Evolutionary conservation across 2,797 vertebrate species (phyloP).

Genomic region (Onychomys leucogaster): DNA sequence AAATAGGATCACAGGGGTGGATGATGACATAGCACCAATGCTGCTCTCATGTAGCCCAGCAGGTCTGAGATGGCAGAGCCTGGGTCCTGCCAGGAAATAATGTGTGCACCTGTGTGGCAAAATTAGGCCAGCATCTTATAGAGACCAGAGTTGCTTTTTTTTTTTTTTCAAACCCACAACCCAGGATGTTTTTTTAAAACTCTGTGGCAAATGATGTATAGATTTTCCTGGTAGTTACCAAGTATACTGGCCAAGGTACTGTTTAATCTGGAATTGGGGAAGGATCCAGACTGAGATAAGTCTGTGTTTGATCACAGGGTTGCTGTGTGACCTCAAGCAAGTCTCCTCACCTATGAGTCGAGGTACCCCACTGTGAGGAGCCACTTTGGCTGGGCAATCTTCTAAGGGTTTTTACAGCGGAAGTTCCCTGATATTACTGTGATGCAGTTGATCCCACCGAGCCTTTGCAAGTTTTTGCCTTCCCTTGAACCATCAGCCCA

Average conservation of each 20-base stretch:
- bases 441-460: not conserved
- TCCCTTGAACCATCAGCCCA: not conserved
- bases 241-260: not conserved
- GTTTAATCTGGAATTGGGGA: not conserved
- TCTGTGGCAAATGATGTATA: slow-evolving; percentile 19
- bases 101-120: not conserved
- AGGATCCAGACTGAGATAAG: not conserved
- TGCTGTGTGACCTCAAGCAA: slow-evolving; percentile 3
- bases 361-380: not conserved
- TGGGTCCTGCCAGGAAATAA: not conserved
- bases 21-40: slow-evolving; percentile 24
- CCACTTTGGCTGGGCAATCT: slow-evolving; percentile 16
- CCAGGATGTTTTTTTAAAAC: not conserved
- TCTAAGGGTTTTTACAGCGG: not conserved
- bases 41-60: not conserved
- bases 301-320: slow-evolving; percentile 24
- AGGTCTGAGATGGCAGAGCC: not conserved
- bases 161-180: not conserved
- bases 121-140: not conserved
- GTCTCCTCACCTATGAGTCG: slow-evolving; percentile 34
- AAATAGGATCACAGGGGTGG: slow-evolving; percentile 51
- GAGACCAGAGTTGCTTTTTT: not conserved
- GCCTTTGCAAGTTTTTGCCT: slow-evolving; percentile 15
- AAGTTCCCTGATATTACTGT: slow-evolving; percentile 15
- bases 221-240: not conserved